Evolutionary conservation across 2,888 invertebrate species (phyloP), one percentile per base, ranked within the genome.

Genomic region (Herminia tarsipennalis): DNA sequence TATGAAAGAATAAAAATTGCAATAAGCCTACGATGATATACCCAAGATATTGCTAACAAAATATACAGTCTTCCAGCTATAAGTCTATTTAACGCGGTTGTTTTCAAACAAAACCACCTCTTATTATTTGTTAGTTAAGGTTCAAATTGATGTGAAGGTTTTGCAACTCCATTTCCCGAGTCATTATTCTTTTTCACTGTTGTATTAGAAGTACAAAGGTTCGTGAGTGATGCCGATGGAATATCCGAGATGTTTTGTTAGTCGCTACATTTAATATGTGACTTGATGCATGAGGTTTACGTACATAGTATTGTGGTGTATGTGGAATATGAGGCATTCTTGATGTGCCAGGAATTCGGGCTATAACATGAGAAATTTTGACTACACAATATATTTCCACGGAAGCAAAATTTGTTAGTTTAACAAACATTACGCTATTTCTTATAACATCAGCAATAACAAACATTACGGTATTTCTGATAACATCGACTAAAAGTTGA

Each of bases 101-200:
- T 0, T 10, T 32, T 16, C 22, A 27, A n/a, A 17, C 5, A 5
- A 51, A 51, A 48, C 38, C 27, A 27, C 4, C 1, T 30, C 20
- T 10, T 67, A 40, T 13, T 0, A 0, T n/a, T 1, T 5, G 17
- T n/a, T 10, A 3, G 0, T 46, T 58, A 63, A 22, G 34, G 64
- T 63, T 12, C 27, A 37, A 46, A 46, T 56, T 59, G 49, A 47
- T 60, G 47, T 70, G 63, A 45, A 52, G 46, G 45, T 60, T 62
- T 53, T 41, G 39, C 63, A 64, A 67, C 59, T 66, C 55, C 57
- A 70, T 67, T 70, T 65, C 55, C 58, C 43, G 33, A 37, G 51
- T 63, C 69, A 70, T 67, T 70, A 70, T 68, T 67, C 71, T 70
- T 70, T 67, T 70, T 64, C 67, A 64, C 56, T 57, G 60, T 51